Evolutionary conservation across 2,888 invertebrate genomes (phyloP).

Genomic region (Druceiella hillmani): DNA sequence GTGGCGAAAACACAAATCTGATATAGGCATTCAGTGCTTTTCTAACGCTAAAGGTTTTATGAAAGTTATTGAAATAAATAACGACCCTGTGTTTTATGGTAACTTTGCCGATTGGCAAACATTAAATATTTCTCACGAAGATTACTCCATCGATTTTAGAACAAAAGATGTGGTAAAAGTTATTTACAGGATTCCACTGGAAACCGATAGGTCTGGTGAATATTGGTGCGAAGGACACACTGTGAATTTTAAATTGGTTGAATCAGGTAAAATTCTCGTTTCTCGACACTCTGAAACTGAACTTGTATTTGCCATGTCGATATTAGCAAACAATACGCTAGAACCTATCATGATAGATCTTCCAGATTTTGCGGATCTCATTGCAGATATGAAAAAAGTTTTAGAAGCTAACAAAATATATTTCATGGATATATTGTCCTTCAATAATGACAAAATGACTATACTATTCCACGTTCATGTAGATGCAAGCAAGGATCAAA

Average conservation of each 20-base stretch:
- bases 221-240: constrained; percentile 64
- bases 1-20: constrained; percentile 41
- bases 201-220: constrained; percentile 50
- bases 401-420: constrained; percentile 41
- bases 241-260: constrained; percentile 42
- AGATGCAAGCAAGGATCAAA: constrained; percentile 24
- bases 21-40: constrained; percentile 54
- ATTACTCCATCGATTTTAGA: too few relatives aligned
- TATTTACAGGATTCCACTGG: constrained; percentile 47
- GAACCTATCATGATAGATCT: constrained; percentile 22
- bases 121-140: too few relatives aligned
- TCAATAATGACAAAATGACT: constrained; percentile 29
- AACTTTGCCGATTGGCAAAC: too few relatives aligned
- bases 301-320: too few relatives aligned
- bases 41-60: constrained; percentile 53
- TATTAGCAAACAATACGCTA: constrained; percentile 27
- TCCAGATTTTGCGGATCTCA: constrained; percentile 24
- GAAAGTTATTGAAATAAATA: constrained; percentile 39
- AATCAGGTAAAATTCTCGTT: constrained; percentile 48
- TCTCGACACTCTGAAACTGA: too few relatives aligned
- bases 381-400: constrained; percentile 29
- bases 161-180: constrained; percentile 30
- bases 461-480: constrained; percentile 44
- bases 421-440: constrained; percentile 49
- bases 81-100: constrained; percentile 28